Percentiles rank a stretch among this genome's conserved stretches.
Conservation (phyloP, 2,113 vertebrate genomes). For the Odobenus rosmarus region DNA sequence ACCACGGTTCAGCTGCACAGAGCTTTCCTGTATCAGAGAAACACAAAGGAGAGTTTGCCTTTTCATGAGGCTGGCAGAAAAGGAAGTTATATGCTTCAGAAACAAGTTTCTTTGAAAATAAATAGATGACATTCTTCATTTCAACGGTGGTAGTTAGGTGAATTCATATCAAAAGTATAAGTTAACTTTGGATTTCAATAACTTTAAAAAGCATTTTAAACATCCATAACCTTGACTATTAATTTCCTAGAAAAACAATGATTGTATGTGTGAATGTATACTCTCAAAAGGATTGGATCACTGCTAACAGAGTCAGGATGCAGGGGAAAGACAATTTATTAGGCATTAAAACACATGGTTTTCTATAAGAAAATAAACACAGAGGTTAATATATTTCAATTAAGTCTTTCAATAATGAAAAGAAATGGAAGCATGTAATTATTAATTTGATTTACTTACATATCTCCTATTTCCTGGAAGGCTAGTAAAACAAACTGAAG, state of each 20-base stretch:
- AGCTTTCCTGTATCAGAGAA: not conserved
- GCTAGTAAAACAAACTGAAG: not conserved
- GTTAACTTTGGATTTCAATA: not conserved
- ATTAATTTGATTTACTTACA: not conserved
- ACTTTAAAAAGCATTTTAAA: slow-evolving; percentile 22
- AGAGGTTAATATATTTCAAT: not conserved
- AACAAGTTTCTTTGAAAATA: not conserved
- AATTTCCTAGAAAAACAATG: not conserved
- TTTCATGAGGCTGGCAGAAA: not conserved
- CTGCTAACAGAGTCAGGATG: not conserved
- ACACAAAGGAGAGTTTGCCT: not conserved
- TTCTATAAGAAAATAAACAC: slow-evolving; percentile 27
- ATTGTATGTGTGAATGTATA: not conserved
- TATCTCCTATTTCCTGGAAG: not conserved
- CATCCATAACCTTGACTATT: not conserved
- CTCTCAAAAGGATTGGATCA: not conserved
- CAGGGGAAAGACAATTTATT: not conserved
- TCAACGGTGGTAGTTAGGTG: not conserved
- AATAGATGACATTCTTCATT: not conserved
- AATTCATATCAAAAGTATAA: slow-evolving; percentile 19
- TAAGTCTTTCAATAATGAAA: slow-evolving; percentile 9
- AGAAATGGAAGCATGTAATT: not conserved
- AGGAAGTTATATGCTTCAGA: not conserved
- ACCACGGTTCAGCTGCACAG: no score
- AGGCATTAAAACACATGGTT: not conserved